Conservation (phyloP, 2,888 invertebrate species). For the Tipula helvola region DNA sequence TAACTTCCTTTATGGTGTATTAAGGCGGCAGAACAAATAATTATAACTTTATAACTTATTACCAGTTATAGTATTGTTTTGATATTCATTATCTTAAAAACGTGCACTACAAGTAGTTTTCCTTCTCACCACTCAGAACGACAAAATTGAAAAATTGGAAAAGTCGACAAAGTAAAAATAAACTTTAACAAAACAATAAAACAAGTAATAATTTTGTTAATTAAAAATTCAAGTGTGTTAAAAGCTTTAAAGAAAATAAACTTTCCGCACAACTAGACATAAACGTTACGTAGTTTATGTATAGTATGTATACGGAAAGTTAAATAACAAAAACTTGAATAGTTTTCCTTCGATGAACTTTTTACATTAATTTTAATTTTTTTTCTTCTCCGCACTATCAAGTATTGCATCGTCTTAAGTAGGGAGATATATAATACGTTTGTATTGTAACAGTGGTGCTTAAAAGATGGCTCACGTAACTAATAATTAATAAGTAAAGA, state of each 20-base stretch:
- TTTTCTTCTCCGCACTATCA: neutral
- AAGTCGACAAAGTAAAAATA: neutral
- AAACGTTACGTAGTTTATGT: neutral
- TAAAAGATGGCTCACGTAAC: neutral
- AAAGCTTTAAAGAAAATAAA: neutral
- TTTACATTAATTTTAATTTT: neutral
- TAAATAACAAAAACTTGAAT: neutral
- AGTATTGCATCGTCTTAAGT: neutral
- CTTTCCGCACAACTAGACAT: neutral
- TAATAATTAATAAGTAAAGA: too few relatives aligned
- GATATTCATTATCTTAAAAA: too few relatives aligned
- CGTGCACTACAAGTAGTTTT: neutral
- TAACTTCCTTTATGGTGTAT: too few relatives aligned
- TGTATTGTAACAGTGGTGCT: neutral
- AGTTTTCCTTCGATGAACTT: neutral
- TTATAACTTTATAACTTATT: too few relatives aligned
- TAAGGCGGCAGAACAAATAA: too few relatives aligned
- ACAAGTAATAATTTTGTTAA: neutral
- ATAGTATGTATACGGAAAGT: neutral
- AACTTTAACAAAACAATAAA: neutral
- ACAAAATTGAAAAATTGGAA: neutral
- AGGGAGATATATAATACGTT: neutral
- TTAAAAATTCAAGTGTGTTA: constrained; percentile 4
- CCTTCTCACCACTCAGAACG: neutral
- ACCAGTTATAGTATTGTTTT: too few relatives aligned